Evolutionary conservation across 2,888 invertebrate species (phyloP), one percentile per base, ranked within the genome.

Genomic region (Salticus scenicus): DNA sequence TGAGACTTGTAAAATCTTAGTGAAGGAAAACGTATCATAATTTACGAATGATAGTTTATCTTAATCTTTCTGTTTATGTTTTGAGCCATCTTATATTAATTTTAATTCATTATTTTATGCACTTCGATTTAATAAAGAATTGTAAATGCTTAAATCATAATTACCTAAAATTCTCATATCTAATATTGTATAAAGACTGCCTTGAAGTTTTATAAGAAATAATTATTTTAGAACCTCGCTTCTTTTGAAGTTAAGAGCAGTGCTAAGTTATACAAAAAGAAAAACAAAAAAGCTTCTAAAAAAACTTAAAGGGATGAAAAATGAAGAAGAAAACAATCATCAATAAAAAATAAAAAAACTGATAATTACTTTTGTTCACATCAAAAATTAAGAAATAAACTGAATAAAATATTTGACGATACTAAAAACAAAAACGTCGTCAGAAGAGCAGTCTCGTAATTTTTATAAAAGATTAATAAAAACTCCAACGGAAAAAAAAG

Each of bases 281-380:
- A 47, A 47, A 47, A 47, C 7, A 47, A 47, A 17, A 7, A 47
- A 17, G 42, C 42, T n/a, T n/a, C n/a, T n/a, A n/a, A n/a, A n/a
- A n/a, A n/a, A n/a, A n/a, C n/a, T n/a, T n/a, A n/a, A n/a, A n/a
- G n/a, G n/a, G n/a, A n/a, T n/a, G n/a, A n/a, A 47, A 47, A 47
- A 47, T 14, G 17, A 17, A 47, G 42, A 47, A 47, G 10, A 47
- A 17, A 47, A 47, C 42, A 47, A 14, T 47, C 42, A 17, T 12
- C 1, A 10, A 17, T 12, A 47, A 47, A 47, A 37, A 37, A 37
- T 12, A 47, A 37, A 37, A 37, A 47, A 5, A 47, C 1, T 10
- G 14, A 47, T 47, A 47, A 47, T 47, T 47, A 47, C 42, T 47
- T 47, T 47, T 47, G 42, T 47, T 47, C 42, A 17, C 42, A 47